Evolutionary conservation across 2,113 vertebrate species (phyloP), one percentile per base, ranked within the genome.

Genomic region (Papio anubis): DNA sequence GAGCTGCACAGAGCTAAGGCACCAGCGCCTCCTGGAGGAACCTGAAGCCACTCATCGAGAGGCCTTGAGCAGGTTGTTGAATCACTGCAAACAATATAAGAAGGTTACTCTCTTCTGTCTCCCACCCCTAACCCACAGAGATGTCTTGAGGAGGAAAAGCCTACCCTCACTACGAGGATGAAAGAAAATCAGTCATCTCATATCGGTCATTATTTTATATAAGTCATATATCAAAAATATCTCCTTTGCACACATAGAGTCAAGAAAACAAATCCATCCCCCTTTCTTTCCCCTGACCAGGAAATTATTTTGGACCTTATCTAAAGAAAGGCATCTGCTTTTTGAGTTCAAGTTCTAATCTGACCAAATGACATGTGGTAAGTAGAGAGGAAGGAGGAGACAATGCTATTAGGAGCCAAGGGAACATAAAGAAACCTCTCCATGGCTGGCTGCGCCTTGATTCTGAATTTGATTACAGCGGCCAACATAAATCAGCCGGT

Each of bases 251-350:
- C 59, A 38, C 8, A n/a, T 1, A 86, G 9, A 70, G 85, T 73
- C 17, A 55, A 93, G 59, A 70, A 95, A 94, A 97, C 48, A 90
- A 83, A 17, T 25, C 40, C 43, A 38, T 21, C 23, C 82, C 59
- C 73, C 59, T 70, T 75, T 55, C 52, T 70, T 75, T 55, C 66
- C 20, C 72, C 43, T 87, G 70, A 35, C n/a, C 27, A 68, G 88
- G 64, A 88, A 94, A 94, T 40, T 68, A 59, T 78, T 92, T 80
- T 96, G 95, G 66, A 82, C 79, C 81, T 97, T 97, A 97, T 98
- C 97, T 97, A 57, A 88, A 97, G 68, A 79, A 93, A 96, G 97
- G 43, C 97, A 98, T 98, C 97, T 98, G 97, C 83, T 97, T 93
- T 93, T 88, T 78, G 38, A 96, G 92, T 94, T 97, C 68, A 75